Conservation (phyloP, 2,113 vertebrate species). For the Cyanoderma ruficeps region DNA sequence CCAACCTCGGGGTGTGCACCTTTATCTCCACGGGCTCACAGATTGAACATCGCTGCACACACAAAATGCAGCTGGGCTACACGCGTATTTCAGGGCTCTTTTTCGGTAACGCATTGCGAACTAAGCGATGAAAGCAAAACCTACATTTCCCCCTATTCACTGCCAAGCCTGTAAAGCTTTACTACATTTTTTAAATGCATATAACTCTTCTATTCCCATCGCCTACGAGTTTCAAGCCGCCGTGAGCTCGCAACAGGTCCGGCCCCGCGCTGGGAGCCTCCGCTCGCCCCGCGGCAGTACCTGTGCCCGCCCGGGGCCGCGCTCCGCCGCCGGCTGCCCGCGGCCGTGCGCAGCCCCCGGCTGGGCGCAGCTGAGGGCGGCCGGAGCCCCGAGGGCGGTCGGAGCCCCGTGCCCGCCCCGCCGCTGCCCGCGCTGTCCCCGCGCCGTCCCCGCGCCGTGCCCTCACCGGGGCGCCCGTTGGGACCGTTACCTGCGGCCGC, state of each 20-base stretch:
- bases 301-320: background rate
- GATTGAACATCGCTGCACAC: background rate
- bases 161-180: background rate
- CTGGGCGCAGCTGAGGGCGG: too few relatives aligned
- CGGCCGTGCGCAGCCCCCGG: too few relatives aligned
- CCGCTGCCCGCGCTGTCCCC: too few relatives aligned
- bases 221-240: background rate
- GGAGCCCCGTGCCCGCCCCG: too few relatives aligned
- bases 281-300: background rate
- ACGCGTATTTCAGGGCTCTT: rapidly evolving
- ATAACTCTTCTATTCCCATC: too few relatives aligned
- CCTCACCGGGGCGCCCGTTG: too few relatives aligned
- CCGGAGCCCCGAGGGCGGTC: too few relatives aligned
- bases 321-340: too few relatives aligned
- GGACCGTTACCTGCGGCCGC: too few relatives aligned
- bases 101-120: too few relatives aligned
- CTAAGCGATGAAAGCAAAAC: background rate
- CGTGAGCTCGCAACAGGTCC: background rate
- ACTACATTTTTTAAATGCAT: rapidly evolving
- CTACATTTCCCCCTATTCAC: rapidly evolving
- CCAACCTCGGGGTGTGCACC: rapidly evolving
- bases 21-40: background rate
- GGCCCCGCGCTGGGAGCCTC: background rate
- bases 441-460: too few relatives aligned
- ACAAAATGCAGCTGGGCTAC: rapidly evolving